phyloP scores from a whole-genome alignment of 2,113 vertebrate genomes.

The Hippocampus guttulatus region DNA sequence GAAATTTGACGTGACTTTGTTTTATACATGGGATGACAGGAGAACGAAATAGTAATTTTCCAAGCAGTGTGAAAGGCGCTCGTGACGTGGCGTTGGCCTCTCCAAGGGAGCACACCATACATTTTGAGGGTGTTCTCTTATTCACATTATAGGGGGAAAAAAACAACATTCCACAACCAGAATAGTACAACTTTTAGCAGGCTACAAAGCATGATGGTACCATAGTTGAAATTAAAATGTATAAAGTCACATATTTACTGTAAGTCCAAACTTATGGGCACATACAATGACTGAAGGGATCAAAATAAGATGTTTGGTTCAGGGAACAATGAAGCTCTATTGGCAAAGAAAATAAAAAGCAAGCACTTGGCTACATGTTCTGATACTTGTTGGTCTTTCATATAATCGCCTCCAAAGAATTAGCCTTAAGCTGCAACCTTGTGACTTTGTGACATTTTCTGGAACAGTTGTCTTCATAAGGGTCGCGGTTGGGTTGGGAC shows the following conservation, averaged over 20 bases:
- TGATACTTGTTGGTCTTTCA: conserved; percentile 24
- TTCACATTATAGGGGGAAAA: no score
- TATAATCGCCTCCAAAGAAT: not conserved
- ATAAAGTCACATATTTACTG: not conserved
- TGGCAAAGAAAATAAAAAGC: conserved; percentile 13
- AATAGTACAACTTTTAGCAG: not conserved
- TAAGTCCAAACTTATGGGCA: not conserved
- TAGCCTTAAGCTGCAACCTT: not conserved
- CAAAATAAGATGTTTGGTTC: not conserved
- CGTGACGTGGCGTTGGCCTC: no score
- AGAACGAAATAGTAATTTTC: not conserved
- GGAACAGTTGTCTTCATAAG: no score
- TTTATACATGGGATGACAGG: no score
- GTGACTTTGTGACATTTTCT: not conserved
- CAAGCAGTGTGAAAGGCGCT: not conserved
- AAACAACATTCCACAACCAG: not conserved
- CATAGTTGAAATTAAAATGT: not conserved
- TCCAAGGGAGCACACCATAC: not conserved
- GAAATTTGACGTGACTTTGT: no score
- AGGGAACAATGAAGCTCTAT: conserved; percentile 20
- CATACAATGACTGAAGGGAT: not conserved
- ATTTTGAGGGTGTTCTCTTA: conserved; percentile 5
- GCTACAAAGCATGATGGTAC: not conserved
- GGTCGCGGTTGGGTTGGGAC: no score
- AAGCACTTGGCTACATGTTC: not conserved